Conservation (phyloP, 2,113 vertebrate species). For the Dendrocopos noguchii region DNA sequence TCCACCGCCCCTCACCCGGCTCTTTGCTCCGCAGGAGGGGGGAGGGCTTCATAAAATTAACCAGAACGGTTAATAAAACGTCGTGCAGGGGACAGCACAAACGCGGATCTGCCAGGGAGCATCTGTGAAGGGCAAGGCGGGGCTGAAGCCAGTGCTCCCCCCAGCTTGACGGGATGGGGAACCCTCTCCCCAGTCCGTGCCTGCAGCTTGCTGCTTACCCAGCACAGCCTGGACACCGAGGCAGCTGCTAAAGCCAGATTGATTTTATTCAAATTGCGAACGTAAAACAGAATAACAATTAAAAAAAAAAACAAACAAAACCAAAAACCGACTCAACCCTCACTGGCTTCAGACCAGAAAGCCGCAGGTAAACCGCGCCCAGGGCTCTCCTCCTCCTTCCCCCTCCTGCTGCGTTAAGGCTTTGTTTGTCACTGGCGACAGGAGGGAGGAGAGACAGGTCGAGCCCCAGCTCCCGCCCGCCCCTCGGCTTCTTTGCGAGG, state of each 20-base stretch:
- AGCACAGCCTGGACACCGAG: background rate
- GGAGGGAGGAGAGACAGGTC: background rate
- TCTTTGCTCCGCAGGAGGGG: fast-evolving
- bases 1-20: background rate
- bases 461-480: background rate
- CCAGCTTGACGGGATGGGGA: fast-evolving
- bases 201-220: background rate
- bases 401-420: conserved; percentile 12
- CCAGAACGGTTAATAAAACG: background rate
- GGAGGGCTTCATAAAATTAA: background rate
- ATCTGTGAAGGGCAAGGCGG: background rate
- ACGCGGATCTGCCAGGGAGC: background rate
- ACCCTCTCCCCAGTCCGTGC: too few relatives aligned
- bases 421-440: background rate
- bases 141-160: background rate
- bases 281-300: conserved; percentile 46
- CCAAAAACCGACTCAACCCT: background rate
- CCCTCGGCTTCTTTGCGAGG: background rate
- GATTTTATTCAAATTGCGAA: conserved; percentile 58
- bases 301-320: background rate
- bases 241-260: conserved; percentile 6
- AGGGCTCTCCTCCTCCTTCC: background rate
- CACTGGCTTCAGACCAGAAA: conserved; percentile 6
- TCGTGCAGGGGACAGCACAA: background rate
- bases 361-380: background rate